Evolutionary conservation across 1,140 invertebrate species (phyloP), one percentile per base, ranked within the genome.

Genomic region (Spodoptera frugiperda): DNA sequence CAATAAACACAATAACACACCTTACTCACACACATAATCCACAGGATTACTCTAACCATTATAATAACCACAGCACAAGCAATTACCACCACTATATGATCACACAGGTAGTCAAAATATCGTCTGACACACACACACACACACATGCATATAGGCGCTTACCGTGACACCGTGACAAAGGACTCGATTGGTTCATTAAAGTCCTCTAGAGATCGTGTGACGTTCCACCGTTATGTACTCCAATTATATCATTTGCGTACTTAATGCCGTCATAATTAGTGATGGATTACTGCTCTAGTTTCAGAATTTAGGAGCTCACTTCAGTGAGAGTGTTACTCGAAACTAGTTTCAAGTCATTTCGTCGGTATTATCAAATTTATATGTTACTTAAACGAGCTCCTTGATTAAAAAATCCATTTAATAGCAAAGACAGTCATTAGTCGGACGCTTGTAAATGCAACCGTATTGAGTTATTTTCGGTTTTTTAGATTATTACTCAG

Each of bases 71-170:
- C 4, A 39, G 14, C 14, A 57, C 6, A 33, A 33, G 3, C 17
- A 44, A 61, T 61, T 17, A 61, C n/a, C 9, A 54, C 4, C 54
- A 55, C 11, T 55, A 9, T 10, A 25, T 25, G 54, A 61, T 61
- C n/a, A 59, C 30, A 15, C 57, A 61, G 57, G 33, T 61, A 44
- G 4, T 44, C 57, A 61, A 44, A 61, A 61, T 61, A 61, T 61
- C 33, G 30, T 61, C 30, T 61, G 33, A 44, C 57, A 61, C n/a
- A n/a, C 57, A 17, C 10, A 11, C 33, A 15, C 1, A 30, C 2
- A 25, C 55, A 11, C 33, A 15, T 3, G n/a, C 2, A 25, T 30
- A 15, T 44, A 61, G 15, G 30, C 33, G 17, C 33, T 17, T 10
- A 3, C 12, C 17, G 9, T 53, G 17, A 53, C 8, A 61, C 25